Percentiles rank a stretch among this genome's conserved stretches.
phyloP scores from a whole-genome alignment of 2,888 invertebrate species.

The Conistra vaccinii region DNA sequence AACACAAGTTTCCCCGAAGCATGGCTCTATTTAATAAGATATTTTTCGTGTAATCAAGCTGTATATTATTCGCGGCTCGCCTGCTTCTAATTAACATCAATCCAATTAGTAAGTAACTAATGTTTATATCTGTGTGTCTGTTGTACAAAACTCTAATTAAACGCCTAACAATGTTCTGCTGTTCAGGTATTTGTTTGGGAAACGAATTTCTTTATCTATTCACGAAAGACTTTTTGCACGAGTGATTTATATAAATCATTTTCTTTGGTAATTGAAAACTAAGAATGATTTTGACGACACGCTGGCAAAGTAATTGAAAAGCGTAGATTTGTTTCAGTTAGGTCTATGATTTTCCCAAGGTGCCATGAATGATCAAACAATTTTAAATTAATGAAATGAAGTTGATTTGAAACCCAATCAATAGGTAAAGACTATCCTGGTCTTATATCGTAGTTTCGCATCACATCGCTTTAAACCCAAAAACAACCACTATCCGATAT shows the following conservation, averaged over 20 bases:
- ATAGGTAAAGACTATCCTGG: not conserved
- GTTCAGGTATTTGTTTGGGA: not conserved
- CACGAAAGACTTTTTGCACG: constrained; percentile 12
- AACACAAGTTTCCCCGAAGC: too few species aligned
- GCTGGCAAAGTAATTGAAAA: not conserved
- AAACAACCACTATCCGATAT: not conserved
- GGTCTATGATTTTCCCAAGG: not conserved
- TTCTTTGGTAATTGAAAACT: not conserved
- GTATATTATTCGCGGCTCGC: constrained; percentile 22
- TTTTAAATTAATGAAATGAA: not conserved
- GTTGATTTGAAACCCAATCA: not conserved
- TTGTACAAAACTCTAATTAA: constrained; percentile 48
- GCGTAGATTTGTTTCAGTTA: not conserved
- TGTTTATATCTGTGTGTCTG: constrained; percentile 10
- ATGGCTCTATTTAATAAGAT: too few species aligned
- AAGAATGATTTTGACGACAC: not conserved
- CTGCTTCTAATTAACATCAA: constrained; percentile 50
- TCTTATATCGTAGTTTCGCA: not conserved
- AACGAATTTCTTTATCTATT: constrained; percentile 29
- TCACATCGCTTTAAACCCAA: not conserved
- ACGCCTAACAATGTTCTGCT: constrained; percentile 36
- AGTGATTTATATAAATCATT: not conserved
- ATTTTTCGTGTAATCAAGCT: constrained; percentile 4
- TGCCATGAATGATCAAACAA: too few species aligned
- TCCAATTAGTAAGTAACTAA: constrained; percentile 50